Evolutionary conservation across 1,140 invertebrate species (phyloP), one percentile per base, ranked within the genome.

Genomic region (Hetaerina americana): DNA sequence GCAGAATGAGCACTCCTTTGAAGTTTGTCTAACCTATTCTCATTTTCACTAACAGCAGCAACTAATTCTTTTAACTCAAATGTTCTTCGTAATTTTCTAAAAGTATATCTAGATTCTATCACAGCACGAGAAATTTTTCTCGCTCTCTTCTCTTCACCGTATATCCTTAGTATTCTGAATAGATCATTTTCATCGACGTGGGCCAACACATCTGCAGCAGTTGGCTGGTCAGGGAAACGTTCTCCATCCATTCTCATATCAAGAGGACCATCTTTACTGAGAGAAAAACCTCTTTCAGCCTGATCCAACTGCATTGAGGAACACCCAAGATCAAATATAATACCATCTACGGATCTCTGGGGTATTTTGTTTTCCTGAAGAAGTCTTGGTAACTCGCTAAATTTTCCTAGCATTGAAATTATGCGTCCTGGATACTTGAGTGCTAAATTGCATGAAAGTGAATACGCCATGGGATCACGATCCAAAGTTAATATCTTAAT

Each of bases 181-280:
- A 99, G 83, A 79, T 94, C 90, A 49, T 85, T 81, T 80, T 95
- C 93, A 74, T 90, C 87, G 0, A 91, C 86, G 72, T 85, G 84
- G 8, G 91, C 90, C 49, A 99, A 80, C 24, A 98, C 89, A 82
- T 98, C 92, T 27, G 89, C 88, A 49, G 92, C 96, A 27, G 92
- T 95, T 18, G 91, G 87, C 76, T 87, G 83, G 66, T 89, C 83
- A 22, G 87, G 84, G 78, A 83, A 88, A 76, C 90, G 85, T 27
- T 85, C 81, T 1, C 89, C 87, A 83, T 96, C 92, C 96, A 98
- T 98, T 79, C 96, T 85, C 96, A 98, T 98, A 78, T 98, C 96
- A 68, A 99, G 83, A 8, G 90, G 92, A 0, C 93, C 94, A 84
- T 96, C 86, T 78, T 87, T 86, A 67, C 87, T 90, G 0, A 97